Conservation (phyloP, 2,113 vertebrate genomes). For the Atherinomorus stipes region DNA sequence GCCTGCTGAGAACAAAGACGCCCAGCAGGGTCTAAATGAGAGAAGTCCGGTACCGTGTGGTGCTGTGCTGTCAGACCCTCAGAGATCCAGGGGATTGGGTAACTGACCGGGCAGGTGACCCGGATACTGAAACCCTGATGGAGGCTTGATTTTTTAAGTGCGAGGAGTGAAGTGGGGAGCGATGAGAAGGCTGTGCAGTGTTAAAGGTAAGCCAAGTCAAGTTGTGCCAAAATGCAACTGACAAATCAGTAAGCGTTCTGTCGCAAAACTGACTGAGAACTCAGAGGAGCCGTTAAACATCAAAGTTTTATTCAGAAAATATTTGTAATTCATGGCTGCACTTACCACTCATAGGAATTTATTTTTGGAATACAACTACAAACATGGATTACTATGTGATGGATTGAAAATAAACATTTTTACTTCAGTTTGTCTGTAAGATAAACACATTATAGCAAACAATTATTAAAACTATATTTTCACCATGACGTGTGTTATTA, state of each 20-base stretch:
- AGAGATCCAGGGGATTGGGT: constrained; percentile 69
- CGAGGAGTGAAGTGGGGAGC: constrained; percentile 30
- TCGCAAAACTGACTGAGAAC: not conserved
- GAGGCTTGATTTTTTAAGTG: constrained; percentile 47
- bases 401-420: too few relatives aligned
- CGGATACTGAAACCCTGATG: constrained; percentile 44
- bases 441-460: too few relatives aligned
- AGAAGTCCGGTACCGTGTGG: constrained; percentile 69
- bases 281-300: not conserved
- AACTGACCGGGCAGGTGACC: constrained; percentile 65
- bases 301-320: not conserved
- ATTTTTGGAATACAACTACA: not conserved
- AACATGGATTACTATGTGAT: not conserved
- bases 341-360: too few relatives aligned
- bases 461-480: too few relatives aligned
- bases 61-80: constrained; percentile 39
- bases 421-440: too few relatives aligned
- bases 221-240: not conserved
- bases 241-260: not conserved
- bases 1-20: constrained; percentile 77
- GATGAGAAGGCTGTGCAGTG: constrained; percentile 14
- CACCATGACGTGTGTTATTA: too few relatives aligned
- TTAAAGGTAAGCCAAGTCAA: not conserved
- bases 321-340: not conserved
- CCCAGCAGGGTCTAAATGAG: constrained; percentile 78